phyloP scores from a whole-genome alignment of 2,888 invertebrate genomes.

The Patella caerulea region DNA sequence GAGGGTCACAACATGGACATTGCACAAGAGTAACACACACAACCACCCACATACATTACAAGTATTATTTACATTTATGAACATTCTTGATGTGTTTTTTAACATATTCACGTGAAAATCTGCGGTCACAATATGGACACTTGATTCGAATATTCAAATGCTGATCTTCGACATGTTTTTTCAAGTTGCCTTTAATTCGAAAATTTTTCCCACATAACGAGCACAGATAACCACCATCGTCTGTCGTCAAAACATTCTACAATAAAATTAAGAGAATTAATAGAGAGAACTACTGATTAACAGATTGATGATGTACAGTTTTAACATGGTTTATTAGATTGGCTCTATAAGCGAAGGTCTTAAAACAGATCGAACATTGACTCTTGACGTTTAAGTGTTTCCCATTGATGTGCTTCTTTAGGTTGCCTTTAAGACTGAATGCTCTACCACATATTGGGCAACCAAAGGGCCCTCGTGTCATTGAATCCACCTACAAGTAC shows the following conservation, averaged over 20 bases:
- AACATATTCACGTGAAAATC: not conserved
- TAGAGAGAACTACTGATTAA: not conserved
- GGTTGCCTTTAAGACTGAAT: slow-evolving; percentile 7
- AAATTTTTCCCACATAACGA: not conserved
- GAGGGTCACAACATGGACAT: too few relatives aligned
- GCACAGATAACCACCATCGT: too few relatives aligned
- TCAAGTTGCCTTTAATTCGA: not conserved
- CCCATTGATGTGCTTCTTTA: not conserved
- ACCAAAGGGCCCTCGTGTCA: too few relatives aligned
- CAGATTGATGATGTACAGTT: not conserved
- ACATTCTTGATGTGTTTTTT: slow-evolving; percentile 2
- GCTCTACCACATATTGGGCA: not conserved
- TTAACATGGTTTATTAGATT: not conserved
- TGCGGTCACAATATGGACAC: not conserved
- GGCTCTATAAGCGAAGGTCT: not conserved
- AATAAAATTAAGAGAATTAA: not conserved
- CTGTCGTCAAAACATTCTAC: too few relatives aligned
- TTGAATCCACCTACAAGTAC: too few relatives aligned
- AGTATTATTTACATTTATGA: not conserved
- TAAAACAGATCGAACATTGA: not conserved
- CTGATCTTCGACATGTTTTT: slow-evolving; percentile 1
- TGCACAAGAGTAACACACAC: not conserved
- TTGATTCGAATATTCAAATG: not conserved
- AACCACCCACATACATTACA: not conserved
- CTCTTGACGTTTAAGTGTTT: not conserved